Conservation (phyloP, 1,140 invertebrate genomes). For the Pseudomyrmex gracilis region DNA sequence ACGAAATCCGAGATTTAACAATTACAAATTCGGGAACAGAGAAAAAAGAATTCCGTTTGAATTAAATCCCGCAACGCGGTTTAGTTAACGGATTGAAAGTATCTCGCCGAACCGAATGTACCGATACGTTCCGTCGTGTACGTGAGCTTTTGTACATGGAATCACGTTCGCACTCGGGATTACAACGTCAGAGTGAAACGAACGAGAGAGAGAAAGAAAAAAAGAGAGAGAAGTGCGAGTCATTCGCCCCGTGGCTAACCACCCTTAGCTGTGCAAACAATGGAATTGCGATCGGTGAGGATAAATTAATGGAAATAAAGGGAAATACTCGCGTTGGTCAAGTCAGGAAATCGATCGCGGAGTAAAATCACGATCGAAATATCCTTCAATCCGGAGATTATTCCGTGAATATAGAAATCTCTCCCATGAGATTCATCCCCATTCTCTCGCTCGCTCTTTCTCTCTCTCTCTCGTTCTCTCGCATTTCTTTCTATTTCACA, state of each 20-base stretch:
- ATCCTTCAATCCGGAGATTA: constrained; percentile 45
- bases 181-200: neutral
- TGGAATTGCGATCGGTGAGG: constrained; percentile 29
- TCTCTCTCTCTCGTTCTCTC: constrained; percentile 1
- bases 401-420: constrained; percentile 27
- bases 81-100: constrained; percentile 13
- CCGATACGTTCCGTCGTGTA: constrained; percentile 36
- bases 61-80: constrained; percentile 6
- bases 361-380: constrained; percentile 36
- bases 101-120: neutral
- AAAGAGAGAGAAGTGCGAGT: neutral
- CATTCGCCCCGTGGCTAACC: constrained; percentile 4
- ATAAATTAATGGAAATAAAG: constrained; percentile 51
- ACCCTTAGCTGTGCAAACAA: constrained; percentile 34
- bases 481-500: neutral
- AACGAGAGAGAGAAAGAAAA: neutral
- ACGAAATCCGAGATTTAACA: neutral
- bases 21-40: neutral
- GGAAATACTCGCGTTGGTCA: constrained; percentile 13
- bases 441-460: neutral
- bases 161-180: constrained; percentile 39
- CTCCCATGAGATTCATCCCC: neutral
- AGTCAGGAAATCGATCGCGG: constrained; percentile 24
- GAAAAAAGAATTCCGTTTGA: neutral
- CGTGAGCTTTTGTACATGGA: constrained; percentile 33